Base-by-base conservation (phyloP, 2,113 vertebrate species). In the Corynorhinus townsendii region DNA sequence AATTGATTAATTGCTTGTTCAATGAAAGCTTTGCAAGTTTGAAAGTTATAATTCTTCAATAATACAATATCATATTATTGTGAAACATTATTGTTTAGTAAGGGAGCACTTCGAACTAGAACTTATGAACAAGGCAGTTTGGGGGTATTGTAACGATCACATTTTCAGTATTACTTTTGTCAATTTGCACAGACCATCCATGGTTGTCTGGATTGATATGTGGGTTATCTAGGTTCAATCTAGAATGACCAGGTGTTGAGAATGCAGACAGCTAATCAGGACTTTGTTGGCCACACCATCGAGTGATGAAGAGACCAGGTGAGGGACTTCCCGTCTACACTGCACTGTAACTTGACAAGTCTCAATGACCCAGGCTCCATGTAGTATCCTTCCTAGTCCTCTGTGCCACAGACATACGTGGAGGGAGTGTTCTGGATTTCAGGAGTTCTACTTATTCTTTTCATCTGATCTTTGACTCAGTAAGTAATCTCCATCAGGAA, bases 141-240 rank as follows among this genome's bases (percentile, higher is more conserved):
- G 68, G 66, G 35, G 14, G 9, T 89, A 40, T 73, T 73, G 33
- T 59, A 71, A 38, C 33, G 28, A 28, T 59, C 38, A 52, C 4
- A 17, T 49, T 97, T 94, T 90, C n/a, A 33, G 19, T 86, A 59
- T 75, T 77, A 71, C 86, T 89, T 92, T 90, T 81, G 72, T 81
- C 45, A 40, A 19, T 75, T 84, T 87, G 66, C 35, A 80, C 10
- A 92, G 47, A 84, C 24, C 28, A 16, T 72, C n/a, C 33, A 1
- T 17, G 38, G 28, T 68, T 47, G 4, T 45, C 49, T 79, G 11
- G 7, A 71, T 72, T 90, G 54, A 17, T 40, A 40, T 68, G 64
- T 75, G 64, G 66, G 43, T 49, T 54, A 71, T 54, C 33, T 47
- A 87, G 80, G 73, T 64, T 94, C 30, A 33, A 0, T 73, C 7